These are phyloP conservation scores for Carpatolechia fugitivella DNA, from an alignment of 2,888 invertebrate species.

Conservation along the genomic window DNA sequence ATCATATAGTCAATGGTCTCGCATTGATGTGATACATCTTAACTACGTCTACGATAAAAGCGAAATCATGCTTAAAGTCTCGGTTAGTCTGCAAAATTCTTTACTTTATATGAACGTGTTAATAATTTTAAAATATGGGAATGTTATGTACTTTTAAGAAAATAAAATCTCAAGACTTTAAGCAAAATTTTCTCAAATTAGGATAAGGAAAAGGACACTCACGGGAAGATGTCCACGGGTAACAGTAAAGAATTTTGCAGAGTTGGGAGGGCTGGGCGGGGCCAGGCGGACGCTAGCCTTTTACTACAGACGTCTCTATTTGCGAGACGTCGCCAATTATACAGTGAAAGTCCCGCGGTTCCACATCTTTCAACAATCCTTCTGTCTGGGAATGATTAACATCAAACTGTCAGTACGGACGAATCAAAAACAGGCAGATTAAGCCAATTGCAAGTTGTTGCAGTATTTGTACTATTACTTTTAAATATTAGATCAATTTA, in stretches of 20 bases:
- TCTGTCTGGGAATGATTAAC: conserved; percentile 56
- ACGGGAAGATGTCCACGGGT: conserved; percentile 53
- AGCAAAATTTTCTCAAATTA: conserved; percentile 56
- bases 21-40: no score
- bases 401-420: neutral
- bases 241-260: conserved; percentile 77
- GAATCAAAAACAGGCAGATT: no score
- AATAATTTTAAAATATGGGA: no score
- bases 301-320: conserved; percentile 55
- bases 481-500: no score
- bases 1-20: no score
- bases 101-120: no score
- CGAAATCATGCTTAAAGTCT: conserved; percentile 39
- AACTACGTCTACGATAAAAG: neutral
- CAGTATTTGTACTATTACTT: no score
- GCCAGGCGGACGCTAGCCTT: conserved; percentile 41
- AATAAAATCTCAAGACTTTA: conserved; percentile 60
- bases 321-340: conserved; percentile 73
- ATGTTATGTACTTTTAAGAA: no score
- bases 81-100: conserved; percentile 74
- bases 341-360: conserved; percentile 71
- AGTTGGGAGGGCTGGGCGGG: conserved; percentile 37
- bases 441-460: no score
- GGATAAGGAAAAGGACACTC: conserved; percentile 55
- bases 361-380: conserved; percentile 69